Evolutionary conservation across 2,113 vertebrate species (phyloP).

Genomic region (Pterocles gutturalis): DNA sequence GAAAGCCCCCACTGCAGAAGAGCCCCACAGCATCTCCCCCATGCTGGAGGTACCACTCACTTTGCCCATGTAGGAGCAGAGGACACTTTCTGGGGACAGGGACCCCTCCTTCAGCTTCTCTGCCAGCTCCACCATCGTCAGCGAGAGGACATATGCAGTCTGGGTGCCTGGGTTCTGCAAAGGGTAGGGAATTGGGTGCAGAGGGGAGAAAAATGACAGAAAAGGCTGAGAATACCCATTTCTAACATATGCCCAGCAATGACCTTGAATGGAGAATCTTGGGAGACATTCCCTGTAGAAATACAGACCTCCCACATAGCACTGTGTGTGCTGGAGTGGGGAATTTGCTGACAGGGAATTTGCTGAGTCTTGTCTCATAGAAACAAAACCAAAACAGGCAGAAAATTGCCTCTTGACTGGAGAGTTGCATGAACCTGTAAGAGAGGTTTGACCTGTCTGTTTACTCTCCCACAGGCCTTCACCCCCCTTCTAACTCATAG

Average conservation of each 20-base stretch:
- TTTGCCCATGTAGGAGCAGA: constrained; percentile 83
- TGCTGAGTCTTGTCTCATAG: neutral
- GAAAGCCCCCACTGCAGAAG: neutral
- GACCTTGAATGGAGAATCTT: neutral
- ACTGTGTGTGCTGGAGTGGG: neutral
- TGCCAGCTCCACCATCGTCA: constrained; percentile 77
- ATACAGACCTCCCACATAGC: neutral
- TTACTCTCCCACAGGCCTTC: neutral
- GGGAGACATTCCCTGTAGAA: neutral
- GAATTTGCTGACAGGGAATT: neutral
- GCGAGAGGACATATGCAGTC: constrained; percentile 34
- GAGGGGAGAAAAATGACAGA: neutral
- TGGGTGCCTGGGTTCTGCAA: constrained; percentile 64
- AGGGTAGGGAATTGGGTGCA: neutral
- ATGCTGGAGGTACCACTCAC: constrained; percentile 21
- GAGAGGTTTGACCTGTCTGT: neutral
- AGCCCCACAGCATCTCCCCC: neutral
- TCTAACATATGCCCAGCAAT: neutral
- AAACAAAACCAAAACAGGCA: neutral
- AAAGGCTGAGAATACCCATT: neutral
- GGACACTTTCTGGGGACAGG: constrained; percentile 77
- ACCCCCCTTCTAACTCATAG: neutral
- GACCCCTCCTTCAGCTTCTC: constrained; percentile 71
- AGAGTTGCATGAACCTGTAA: neutral
- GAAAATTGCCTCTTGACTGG: neutral